Conservation (phyloP, 2,113 vertebrate genomes). For the Hippocampus comes region DNA sequence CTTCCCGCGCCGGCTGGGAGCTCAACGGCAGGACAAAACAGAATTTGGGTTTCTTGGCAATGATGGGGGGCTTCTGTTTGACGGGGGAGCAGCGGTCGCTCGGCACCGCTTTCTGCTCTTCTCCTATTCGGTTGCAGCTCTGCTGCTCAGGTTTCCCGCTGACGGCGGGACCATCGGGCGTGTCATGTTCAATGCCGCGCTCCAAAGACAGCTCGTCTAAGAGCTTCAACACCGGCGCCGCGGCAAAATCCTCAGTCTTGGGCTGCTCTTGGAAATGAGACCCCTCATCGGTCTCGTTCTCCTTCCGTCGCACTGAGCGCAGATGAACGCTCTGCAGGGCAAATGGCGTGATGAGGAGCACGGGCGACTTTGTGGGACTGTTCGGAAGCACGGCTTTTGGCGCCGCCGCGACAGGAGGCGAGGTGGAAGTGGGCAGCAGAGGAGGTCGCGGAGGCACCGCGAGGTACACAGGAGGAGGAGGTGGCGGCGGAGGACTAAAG, state of each 20-base stretch:
- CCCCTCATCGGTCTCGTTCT: conserved; percentile 61
- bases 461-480: conserved; percentile 34
- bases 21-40: conserved; percentile 63
- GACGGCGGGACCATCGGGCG: conserved; percentile 8
- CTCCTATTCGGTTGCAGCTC: conserved; percentile 25
- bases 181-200: conserved; percentile 22
- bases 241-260: conserved; percentile 55
- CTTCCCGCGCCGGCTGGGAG: neutral
- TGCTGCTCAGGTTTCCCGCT: conserved; percentile 30
- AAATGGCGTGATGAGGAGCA: conserved; percentile 85
- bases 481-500: conserved; percentile 65
- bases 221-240: conserved; percentile 66
- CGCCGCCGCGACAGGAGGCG: conserved; percentile 69
- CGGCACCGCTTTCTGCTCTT: conserved; percentile 21
- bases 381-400: conserved; percentile 37
- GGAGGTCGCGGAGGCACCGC: conserved; percentile 43
- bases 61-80: conserved; percentile 84
- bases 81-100: conserved; percentile 51
- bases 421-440: conserved; percentile 46
- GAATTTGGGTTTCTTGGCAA: conserved; percentile 91
- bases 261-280: conserved; percentile 46
- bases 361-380: conserved; percentile 60
- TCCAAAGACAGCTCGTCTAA: conserved; percentile 61
- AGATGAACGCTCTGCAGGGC: conserved; percentile 87
- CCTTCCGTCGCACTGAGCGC: conserved; percentile 77